Evolutionary conservation across 2,113 vertebrate species (phyloP).

Genomic region (Apaloderma vittatum): DNA sequence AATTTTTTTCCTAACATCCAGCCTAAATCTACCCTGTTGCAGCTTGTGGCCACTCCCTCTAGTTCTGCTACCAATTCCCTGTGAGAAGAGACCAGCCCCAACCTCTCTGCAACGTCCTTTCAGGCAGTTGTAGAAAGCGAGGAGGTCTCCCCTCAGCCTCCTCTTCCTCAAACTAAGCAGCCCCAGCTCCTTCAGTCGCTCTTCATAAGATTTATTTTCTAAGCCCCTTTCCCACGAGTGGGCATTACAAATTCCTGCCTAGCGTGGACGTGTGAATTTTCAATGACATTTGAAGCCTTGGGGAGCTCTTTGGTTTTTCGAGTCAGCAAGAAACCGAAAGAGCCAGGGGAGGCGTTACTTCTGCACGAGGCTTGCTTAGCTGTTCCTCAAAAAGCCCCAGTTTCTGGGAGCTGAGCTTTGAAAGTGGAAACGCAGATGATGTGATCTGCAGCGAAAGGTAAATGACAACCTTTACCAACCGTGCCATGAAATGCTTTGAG

Average conservation of each 20-base stretch:
- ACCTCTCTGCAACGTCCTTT: too few relatives aligned
- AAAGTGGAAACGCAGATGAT: neutral
- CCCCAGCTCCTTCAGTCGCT: too few relatives aligned
- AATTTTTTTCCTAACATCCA: too few relatives aligned
- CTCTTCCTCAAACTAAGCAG: too few relatives aligned
- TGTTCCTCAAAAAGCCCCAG: neutral
- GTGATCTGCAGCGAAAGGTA: neutral
- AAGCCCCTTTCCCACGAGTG: too few relatives aligned
- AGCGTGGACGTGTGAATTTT: neutral
- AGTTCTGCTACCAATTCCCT: too few relatives aligned
- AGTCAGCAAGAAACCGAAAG: neutral
- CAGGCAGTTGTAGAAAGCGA: too few relatives aligned
- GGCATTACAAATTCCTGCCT: fast-evolving
- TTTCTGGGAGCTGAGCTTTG: neutral
- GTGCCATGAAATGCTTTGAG: neutral
- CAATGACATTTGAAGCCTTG: neutral
- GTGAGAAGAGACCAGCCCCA: too few relatives aligned
- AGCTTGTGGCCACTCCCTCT: too few relatives aligned
- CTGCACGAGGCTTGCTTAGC: neutral
- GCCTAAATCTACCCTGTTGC: too few relatives aligned
- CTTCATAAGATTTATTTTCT: too few relatives aligned
- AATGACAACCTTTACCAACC: neutral
- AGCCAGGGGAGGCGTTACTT: neutral
- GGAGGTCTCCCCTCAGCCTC: too few relatives aligned
- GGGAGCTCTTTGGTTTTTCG: neutral